These are phyloP conservation scores for Marmota flaviventris DNA, from an alignment of 2,113 vertebrate genomes.

Conservation along the genomic window DNA sequence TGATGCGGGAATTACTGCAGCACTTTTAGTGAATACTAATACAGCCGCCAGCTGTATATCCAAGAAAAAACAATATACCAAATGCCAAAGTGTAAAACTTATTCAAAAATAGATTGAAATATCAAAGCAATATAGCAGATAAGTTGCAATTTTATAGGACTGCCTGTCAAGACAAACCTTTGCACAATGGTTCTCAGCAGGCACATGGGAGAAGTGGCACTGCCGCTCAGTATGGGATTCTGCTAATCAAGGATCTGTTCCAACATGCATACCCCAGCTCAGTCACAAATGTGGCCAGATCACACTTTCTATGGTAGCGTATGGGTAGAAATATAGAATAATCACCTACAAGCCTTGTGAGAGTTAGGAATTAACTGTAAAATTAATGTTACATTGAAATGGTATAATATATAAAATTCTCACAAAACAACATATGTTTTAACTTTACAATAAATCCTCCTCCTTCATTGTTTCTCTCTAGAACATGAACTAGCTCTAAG, in stretches of 20 bases:
- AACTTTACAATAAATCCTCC: background rate
- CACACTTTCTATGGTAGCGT: background rate
- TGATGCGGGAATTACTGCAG: background rate
- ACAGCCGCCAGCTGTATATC: background rate
- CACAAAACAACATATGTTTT: background rate
- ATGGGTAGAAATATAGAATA: background rate
- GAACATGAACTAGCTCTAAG: background rate
- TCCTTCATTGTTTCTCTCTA: background rate
- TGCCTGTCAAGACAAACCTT: slow-evolving; percentile 67
- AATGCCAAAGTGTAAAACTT: slow-evolving; percentile 59
- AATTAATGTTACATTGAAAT: background rate
- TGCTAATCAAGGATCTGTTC: slow-evolving; percentile 71
- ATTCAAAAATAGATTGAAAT: slow-evolving; percentile 55
- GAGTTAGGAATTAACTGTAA: background rate
- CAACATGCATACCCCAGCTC: slow-evolving; percentile 21
- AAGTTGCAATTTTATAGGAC: slow-evolving; percentile 43
- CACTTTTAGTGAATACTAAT: slow-evolving; percentile 28
- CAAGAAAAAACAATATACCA: slow-evolving; percentile 53
- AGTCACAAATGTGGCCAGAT: background rate
- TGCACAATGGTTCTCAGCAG: slow-evolving; percentile 68
- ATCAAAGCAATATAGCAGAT: slow-evolving; percentile 64
- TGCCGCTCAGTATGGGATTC: background rate
- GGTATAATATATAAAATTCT: background rate
- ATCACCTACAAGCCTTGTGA: background rate
- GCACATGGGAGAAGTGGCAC: background rate